A percentile compares a stretch with the other conserved stretches of the same genome.
Conservation (phyloP, 2,113 vertebrate species). For the Nematolebias whitei region DNA sequence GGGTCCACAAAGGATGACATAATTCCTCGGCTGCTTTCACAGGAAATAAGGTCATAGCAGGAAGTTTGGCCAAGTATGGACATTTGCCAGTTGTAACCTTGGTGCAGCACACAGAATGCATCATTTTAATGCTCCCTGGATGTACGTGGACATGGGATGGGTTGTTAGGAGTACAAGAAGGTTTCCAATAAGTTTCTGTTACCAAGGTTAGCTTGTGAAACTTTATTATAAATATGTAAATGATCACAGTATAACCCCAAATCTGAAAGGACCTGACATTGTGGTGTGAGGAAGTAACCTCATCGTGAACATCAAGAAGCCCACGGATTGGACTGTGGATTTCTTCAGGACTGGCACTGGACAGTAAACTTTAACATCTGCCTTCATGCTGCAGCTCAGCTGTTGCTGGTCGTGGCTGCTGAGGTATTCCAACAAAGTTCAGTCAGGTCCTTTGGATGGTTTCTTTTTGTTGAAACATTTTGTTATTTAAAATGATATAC, state of each 20-base stretch:
- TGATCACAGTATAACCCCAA: neutral
- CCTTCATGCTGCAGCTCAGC: too few species aligned
- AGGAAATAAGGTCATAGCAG: constrained; percentile 82
- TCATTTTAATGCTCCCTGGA: constrained; percentile 13
- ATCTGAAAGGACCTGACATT: too few species aligned
- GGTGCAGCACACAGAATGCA: constrained; percentile 43
- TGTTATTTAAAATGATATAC: too few species aligned
- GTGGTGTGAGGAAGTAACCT: too few species aligned
- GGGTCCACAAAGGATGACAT: constrained; percentile 70
- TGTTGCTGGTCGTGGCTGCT: too few species aligned
- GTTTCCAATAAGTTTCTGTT: constrained; percentile 51
- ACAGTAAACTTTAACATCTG: too few species aligned
- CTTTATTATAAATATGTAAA: constrained; percentile 2
- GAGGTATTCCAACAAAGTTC: too few species aligned
- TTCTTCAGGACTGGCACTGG: too few species aligned
- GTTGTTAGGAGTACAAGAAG: constrained; percentile 39
- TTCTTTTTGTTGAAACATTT: too few species aligned
- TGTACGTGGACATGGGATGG: neutral
- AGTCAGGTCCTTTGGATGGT: too few species aligned
- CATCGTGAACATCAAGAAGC: too few species aligned
- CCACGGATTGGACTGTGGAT: too few species aligned
- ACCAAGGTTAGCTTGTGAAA: constrained; percentile 52
- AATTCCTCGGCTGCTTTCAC: constrained; percentile 66
- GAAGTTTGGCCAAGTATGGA: constrained; percentile 69
- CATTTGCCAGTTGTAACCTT: constrained; percentile 38